phyloP scores from a whole-genome alignment of 2,888 invertebrate species.

The Calliopum simillimum region DNA sequence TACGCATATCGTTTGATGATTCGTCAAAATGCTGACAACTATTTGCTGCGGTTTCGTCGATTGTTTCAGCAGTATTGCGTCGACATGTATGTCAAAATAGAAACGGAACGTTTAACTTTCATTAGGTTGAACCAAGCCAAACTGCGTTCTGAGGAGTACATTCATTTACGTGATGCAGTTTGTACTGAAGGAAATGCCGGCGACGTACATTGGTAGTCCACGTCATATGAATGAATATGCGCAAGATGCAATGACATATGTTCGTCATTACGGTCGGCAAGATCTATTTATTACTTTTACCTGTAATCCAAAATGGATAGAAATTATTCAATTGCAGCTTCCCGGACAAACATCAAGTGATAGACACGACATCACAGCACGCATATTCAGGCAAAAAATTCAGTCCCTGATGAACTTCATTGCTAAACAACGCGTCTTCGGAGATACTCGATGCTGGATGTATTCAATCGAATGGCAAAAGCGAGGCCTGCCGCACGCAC shows the following conservation, averaged over 20 bases:
- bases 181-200: constrained; percentile 16
- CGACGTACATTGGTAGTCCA: constrained; percentile 30
- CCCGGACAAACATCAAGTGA: constrained; percentile 27
- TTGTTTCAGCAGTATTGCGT: constrained; percentile 28
- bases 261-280: constrained; percentile 31
- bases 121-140: constrained; percentile 16
- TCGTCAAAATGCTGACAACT: constrained; percentile 36
- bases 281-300: constrained; percentile 36
- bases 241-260: constrained; percentile 31
- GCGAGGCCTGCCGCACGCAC: too few relatives aligned
- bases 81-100: constrained; percentile 33
- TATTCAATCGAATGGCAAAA: too few relatives aligned
- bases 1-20: constrained; percentile 38
- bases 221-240: constrained; percentile 36
- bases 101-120: constrained; percentile 22
- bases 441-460: neutral
- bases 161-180: constrained; percentile 6
- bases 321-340: constrained; percentile 39
- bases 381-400: constrained; percentile 32
- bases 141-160: constrained; percentile 22
- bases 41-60: constrained; percentile 29
- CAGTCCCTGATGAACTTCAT: constrained; percentile 35
- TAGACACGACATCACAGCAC: constrained; percentile 33
- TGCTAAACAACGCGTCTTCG: constrained; percentile 34
- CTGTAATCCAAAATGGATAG: constrained; percentile 32